A percentile compares a stretch with the other conserved stretches of the same genome.
These are phyloP conservation scores for Sycobia sp. DNA, from an alignment of 1,140 invertebrate species.

Conservation along the genomic window DNA sequence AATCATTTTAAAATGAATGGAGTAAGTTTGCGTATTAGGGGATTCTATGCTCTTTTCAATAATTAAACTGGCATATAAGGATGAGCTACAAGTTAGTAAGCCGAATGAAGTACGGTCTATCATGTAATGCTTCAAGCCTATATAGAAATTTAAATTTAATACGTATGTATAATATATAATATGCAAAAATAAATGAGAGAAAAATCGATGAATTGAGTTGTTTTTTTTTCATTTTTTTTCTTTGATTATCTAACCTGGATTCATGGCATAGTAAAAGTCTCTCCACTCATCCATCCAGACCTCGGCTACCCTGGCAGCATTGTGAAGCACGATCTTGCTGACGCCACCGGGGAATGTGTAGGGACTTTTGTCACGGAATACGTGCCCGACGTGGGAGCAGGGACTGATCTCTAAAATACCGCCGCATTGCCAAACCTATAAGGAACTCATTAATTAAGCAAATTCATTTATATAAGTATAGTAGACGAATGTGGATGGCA, in stretches of 20 bases:
- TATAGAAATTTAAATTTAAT: constrained; percentile 10
- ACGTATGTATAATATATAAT: no score
- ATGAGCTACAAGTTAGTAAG: constrained; percentile 28
- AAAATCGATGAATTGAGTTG: constrained; percentile 4
- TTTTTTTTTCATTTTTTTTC: no score
- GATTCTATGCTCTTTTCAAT: constrained; percentile 1
- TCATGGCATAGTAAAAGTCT: constrained; percentile 98
- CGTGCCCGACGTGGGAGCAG: constrained; percentile 96
- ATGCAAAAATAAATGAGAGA: constrained; percentile 9
- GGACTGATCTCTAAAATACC: constrained; percentile 94
- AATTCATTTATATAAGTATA: neutral
- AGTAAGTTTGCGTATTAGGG: constrained; percentile 1
- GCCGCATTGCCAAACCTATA: constrained; percentile 97
- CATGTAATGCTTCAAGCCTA: constrained; percentile 15
- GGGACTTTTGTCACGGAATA: constrained; percentile 98
- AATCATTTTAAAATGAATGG: neutral
- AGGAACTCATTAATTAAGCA: constrained; percentile 50
- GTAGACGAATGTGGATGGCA: no score
- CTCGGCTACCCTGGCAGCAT: constrained; percentile 93
- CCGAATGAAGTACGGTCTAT: constrained; percentile 4
- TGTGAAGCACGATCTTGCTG: constrained; percentile 95
- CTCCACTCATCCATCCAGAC: constrained; percentile 99
- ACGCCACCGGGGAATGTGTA: constrained; percentile 99
- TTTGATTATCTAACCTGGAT: constrained; percentile 87
- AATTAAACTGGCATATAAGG: neutral